Conservation (phyloP, 2,797 vertebrate species). For the Hypotaenidia philippensis region DNA sequence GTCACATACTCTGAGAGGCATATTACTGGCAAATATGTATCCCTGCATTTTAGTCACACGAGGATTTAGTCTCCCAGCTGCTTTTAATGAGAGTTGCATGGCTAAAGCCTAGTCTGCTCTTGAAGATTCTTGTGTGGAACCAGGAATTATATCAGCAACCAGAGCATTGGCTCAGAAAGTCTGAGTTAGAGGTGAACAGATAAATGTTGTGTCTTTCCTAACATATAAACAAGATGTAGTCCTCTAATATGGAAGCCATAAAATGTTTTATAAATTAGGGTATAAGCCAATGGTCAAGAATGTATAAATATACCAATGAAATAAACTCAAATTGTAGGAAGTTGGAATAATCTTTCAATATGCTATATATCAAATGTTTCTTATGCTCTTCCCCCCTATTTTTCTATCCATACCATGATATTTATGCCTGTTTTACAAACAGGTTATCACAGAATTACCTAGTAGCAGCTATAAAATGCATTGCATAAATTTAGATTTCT, state of each 20-base stretch:
- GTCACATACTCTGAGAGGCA: not conserved
- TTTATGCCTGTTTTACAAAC: not conserved
- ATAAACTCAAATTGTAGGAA: not conserved
- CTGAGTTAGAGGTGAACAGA: not conserved
- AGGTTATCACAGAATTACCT: not conserved
- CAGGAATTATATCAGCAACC: not conserved
- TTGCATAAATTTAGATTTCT: not conserved
- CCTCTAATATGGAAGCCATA: not conserved
- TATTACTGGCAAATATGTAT: not conserved
- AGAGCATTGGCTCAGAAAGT: not conserved
- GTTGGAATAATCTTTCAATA: not conserved
- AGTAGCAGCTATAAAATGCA: not conserved
- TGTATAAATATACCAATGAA: not conserved
- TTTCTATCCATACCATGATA: not conserved
- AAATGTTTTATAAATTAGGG: not conserved
- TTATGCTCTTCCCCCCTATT: not conserved
- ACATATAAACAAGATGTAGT: not conserved
- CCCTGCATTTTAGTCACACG: not conserved
- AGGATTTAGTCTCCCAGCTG: conserved; percentile 21
- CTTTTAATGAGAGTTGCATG: conserved; percentile 20
- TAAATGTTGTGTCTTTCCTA: not conserved
- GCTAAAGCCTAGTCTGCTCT: not conserved
- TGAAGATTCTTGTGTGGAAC: not conserved
- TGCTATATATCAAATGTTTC: not conserved
- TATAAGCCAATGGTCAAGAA: not conserved